Evolutionary conservation across 2,113 vertebrate genomes (phyloP), one percentile per base, ranked within the genome.

Genomic region (Microtus oregoni): DNA sequence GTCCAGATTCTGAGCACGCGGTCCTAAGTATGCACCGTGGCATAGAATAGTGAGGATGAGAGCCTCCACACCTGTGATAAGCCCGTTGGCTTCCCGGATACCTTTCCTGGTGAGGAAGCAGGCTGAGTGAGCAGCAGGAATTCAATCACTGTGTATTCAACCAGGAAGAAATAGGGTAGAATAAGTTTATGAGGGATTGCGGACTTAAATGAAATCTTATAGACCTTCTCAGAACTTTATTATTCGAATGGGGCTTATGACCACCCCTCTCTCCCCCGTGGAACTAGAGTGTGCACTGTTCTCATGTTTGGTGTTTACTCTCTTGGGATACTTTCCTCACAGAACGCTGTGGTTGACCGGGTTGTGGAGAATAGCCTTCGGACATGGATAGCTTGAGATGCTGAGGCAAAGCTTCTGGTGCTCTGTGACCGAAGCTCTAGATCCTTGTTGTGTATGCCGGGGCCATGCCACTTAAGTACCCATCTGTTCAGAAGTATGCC

Each of bases 151-250:
- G 19, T n/a, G 7, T 92, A 32, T 79, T 92, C 72, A 85, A 38
- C 35, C 14, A 52, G 41, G 47, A 77, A 35, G 50, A 20, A 38
- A 35, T 86, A 32, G 15, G 65, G 79, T 41, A 44, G 70, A 20
- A 2, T n/a, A 79, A 50, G 22, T 88, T 92, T 65, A 55, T 28
- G 38, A 79, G 30, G 58, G 94, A 52, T 41, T 11, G 15, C 19
- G 30, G 30, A 13, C 72, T 65, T 75, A 70, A 70, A 5, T n/a
- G 17, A 89, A 63, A 22, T 15, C 38, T 70, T 35, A 20, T 2
- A 61, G 72, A 9, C 22, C 55, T 91, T 82, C 82, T 92, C 89
- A 78, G 91, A 76, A 52, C 28, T 94, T 94, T 38, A 70, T 44
- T 89, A 58, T 58, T 75, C 50, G 6, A 61, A 35, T 44, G 5